phyloP scores from a whole-genome alignment of 2,797 vertebrate species.

The Myotis vivesi region DNA sequence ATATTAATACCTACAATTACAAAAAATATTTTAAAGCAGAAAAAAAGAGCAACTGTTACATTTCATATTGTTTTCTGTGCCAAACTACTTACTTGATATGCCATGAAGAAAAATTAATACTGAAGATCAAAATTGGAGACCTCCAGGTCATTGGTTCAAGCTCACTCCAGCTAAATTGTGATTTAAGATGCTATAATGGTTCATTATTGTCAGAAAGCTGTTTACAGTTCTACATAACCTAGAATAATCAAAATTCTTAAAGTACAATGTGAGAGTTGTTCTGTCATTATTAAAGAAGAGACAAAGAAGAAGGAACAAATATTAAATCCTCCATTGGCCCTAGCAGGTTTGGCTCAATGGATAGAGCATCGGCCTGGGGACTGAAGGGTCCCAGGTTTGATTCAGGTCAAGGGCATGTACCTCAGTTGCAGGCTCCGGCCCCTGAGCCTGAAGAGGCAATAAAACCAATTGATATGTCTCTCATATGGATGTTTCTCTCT shows the following conservation, averaged over 20 bases:
- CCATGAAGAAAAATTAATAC: conserved; percentile 40
- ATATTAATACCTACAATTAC: background rate
- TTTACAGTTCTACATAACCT: background rate
- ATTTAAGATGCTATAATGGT: background rate
- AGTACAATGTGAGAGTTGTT: background rate
- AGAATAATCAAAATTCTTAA: conserved; percentile 42
- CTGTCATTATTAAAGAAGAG: conserved; percentile 12
- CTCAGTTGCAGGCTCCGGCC: no score
- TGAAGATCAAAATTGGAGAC: conserved; percentile 19
- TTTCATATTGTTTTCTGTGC: background rate
- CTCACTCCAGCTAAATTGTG: background rate
- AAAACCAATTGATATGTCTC: no score
- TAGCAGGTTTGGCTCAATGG: no score
- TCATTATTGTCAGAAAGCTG: conserved; percentile 13
- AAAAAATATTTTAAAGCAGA: background rate
- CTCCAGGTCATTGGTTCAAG: background rate
- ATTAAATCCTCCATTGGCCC: background rate
- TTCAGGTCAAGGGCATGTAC: no score
- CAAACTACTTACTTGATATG: background rate
- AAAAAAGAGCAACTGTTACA: background rate
- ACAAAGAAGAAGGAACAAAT: background rate
- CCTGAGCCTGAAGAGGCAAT: no score
- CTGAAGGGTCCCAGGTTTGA: no score
- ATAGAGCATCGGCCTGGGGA: no score
- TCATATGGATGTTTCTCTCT: no score